Conservation (phyloP, 1,140 invertebrate genomes). For the Scaptodrosophila lebanonensis region DNA sequence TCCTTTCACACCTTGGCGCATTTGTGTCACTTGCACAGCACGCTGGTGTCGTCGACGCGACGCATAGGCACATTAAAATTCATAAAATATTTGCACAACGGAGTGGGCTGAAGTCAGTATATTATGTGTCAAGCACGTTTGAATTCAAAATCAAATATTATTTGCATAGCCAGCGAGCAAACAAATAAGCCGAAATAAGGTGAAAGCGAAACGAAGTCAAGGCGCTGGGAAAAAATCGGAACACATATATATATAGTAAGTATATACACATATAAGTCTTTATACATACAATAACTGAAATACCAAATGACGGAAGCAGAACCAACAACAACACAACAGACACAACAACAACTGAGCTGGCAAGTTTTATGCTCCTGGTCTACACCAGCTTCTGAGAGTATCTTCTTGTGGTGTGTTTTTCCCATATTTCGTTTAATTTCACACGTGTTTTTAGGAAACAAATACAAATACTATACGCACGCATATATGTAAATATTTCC, state of each 20-base stretch:
- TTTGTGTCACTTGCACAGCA: slow-evolving; percentile 43
- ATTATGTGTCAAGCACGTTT: slow-evolving; percentile 73
- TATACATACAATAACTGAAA: too few species aligned
- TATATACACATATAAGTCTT: too few species aligned
- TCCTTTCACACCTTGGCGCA: slow-evolving; percentile 60
- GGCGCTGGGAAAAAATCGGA: slow-evolving; percentile 8
- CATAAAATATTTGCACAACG: slow-evolving; percentile 70
- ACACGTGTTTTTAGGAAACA: too few species aligned
- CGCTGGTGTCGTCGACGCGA: not conserved
- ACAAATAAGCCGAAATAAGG: slow-evolving; percentile 72
- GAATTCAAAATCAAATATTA: slow-evolving; percentile 74
- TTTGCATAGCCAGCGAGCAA: slow-evolving; percentile 66
- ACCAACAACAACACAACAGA: too few species aligned
- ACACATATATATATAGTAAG: too few species aligned
- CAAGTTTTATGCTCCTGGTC: too few species aligned
- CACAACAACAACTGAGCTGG: too few species aligned
- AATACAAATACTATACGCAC: not conserved
- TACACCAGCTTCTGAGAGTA: too few species aligned
- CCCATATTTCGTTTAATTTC: slow-evolving; percentile 26
- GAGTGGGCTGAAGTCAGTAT: slow-evolving; percentile 63
- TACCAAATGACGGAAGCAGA: too few species aligned
- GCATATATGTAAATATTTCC: slow-evolving; percentile 15
- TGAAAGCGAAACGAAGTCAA: slow-evolving; percentile 64
- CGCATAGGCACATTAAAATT: slow-evolving; percentile 64
- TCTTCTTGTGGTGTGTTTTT: too few species aligned